Evolutionary conservation across 2,797 vertebrate species (phyloP).

Genomic region (Pseudochaenichthys georgianus): DNA sequence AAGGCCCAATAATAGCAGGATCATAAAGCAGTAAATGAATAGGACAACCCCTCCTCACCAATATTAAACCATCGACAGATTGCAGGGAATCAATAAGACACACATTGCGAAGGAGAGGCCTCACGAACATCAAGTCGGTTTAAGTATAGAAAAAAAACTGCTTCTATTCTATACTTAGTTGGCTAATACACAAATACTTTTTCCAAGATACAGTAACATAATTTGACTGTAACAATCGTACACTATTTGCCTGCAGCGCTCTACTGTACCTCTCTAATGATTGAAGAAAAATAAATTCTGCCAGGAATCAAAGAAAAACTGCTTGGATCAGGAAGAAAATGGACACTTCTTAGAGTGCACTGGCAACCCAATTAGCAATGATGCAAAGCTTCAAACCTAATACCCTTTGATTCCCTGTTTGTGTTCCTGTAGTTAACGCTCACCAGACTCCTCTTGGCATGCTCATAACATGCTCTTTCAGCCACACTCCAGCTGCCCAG

Average conservation of each 20-base stretch:
- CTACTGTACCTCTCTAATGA: conserved; percentile 53
- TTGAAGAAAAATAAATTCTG: conserved; percentile 39
- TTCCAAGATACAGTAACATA: conserved; percentile 38
- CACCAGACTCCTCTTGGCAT: conserved; percentile 56
- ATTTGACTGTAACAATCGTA: conserved; percentile 38
- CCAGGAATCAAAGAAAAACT: conserved; percentile 47
- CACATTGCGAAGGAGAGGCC: conserved; percentile 4
- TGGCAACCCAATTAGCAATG: conserved; percentile 71
- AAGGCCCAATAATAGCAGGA: conserved; percentile 12
- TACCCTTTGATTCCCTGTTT: conserved; percentile 72
- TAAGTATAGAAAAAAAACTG: conserved; percentile 5
- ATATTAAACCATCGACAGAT: conserved; percentile 8
- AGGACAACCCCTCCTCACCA: conserved; percentile 9
- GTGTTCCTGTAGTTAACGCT: conserved; percentile 57
- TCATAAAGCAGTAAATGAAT: conserved; percentile 43
- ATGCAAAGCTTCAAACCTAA: conserved; percentile 69
- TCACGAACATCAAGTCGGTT: neutral
- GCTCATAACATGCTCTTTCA: conserved; percentile 54
- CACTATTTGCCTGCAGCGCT: conserved; percentile 34
- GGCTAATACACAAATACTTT: conserved; percentile 30
- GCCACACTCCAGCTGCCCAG: conserved; percentile 56
- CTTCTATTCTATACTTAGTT: conserved; percentile 15
- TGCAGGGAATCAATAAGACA: neutral
- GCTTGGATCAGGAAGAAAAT: conserved; percentile 45
- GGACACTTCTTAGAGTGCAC: conserved; percentile 59